Conservation (phyloP, 2,113 vertebrate genomes). For the Lamprotornis superbus region DNA sequence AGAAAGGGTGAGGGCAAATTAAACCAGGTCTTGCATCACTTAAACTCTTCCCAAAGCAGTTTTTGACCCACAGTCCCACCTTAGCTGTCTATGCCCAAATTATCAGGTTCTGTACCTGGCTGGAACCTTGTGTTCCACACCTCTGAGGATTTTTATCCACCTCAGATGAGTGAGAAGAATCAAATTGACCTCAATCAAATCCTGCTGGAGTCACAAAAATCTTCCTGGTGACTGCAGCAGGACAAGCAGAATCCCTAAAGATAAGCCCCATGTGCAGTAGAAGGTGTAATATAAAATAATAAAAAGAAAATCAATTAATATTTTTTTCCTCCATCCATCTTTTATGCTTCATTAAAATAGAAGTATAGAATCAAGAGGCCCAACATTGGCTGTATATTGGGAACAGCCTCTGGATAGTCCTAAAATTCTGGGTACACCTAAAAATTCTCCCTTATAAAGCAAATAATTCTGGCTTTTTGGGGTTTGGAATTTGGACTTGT, state of each 20-base stretch:
- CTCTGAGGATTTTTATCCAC: background rate
- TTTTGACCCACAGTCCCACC: background rate
- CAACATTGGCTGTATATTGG: background rate
- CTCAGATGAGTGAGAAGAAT: background rate
- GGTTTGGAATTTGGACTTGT: background rate
- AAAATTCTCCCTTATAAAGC: background rate
- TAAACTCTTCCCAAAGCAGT: background rate
- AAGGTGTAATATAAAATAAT: background rate
- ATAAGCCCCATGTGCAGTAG: background rate
- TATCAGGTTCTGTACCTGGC: background rate
- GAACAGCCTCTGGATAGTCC: background rate
- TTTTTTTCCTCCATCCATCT: background rate
- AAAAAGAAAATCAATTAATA: background rate
- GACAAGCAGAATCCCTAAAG: background rate
- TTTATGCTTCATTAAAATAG: background rate
- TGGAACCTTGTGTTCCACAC: background rate
- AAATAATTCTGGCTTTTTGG: background rate
- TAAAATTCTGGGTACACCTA: background rate
- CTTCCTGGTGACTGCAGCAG: background rate
- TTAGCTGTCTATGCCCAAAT: accelerated
- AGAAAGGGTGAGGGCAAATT: background rate
- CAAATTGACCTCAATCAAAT: background rate
- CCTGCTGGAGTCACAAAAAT: background rate
- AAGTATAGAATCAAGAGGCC: background rate
- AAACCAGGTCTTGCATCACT: background rate